These are phyloP conservation scores for Cheilosia vernalis DNA, from an alignment of 2,888 invertebrate genomes.

Conservation along the genomic window DNA sequence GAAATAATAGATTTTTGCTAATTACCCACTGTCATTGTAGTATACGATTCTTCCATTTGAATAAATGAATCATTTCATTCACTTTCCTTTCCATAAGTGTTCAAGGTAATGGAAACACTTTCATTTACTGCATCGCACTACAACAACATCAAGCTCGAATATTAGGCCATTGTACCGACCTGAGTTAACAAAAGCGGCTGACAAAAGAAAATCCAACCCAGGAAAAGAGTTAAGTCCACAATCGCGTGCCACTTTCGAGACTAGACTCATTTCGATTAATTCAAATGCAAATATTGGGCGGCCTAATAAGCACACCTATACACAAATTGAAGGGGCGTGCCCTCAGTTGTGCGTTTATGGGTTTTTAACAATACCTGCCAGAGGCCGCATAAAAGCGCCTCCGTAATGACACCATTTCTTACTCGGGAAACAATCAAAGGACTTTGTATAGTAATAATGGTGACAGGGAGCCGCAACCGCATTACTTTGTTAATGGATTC, in stretches of 20 bases:
- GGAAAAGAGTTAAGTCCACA: constrained; percentile 38
- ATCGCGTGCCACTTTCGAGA: constrained; percentile 44
- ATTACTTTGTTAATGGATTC: constrained; percentile 55
- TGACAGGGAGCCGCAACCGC: constrained; percentile 12
- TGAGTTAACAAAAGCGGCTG: not conserved
- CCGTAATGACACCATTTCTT: constrained; percentile 3
- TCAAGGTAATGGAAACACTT: constrained; percentile 39
- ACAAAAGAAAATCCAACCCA: not conserved
- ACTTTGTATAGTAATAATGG: constrained; percentile 52
- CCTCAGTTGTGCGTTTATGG: constrained; percentile 13
- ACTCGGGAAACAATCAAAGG: constrained; percentile 50
- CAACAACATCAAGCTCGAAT: not conserved
- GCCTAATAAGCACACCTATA: constrained; percentile 36
- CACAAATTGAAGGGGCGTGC: constrained; percentile 25
- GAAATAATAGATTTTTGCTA: constrained; percentile 45
- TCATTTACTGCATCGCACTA: not conserved
- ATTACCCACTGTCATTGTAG: constrained; percentile 30
- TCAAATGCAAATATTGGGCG: constrained; percentile 46
- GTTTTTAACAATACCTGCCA: constrained; percentile 41
- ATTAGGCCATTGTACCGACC: too few relatives aligned
- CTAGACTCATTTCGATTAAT: constrained; percentile 55
- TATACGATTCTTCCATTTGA: not conserved
- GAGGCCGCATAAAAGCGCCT: not conserved
- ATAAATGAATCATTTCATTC: constrained; percentile 33
- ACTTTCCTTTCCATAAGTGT: constrained; percentile 1